phyloP scores from a whole-genome alignment of 1,140 invertebrate genomes.

The Myzus persicae region DNA sequence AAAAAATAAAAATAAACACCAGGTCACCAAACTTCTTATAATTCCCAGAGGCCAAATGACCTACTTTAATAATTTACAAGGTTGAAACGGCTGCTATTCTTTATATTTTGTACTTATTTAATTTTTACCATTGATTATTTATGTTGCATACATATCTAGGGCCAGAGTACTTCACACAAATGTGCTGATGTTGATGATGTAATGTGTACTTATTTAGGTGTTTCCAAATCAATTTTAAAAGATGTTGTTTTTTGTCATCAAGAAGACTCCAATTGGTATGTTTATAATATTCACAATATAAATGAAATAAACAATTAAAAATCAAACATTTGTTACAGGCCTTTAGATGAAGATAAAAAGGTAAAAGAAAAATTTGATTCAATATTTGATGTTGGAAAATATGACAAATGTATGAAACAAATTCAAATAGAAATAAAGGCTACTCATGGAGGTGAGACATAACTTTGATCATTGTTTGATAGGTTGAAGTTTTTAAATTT shows the following conservation, averaged over 20 bases:
- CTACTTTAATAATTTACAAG: no score
- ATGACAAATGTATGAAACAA: conserved; percentile 89
- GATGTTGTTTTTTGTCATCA: conserved; percentile 99
- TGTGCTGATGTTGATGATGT: conserved; percentile 78
- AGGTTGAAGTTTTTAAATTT: neutral
- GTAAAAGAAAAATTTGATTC: conserved; percentile 97
- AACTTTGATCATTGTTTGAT: neutral
- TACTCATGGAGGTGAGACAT: neutral
- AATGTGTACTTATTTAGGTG: conserved; percentile 76
- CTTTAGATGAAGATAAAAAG: conserved; percentile 90
- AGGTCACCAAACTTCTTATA: no score
- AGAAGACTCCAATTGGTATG: conserved; percentile 91
- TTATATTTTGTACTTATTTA: no score
- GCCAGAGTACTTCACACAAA: conserved; percentile 62
- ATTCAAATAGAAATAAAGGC: conserved; percentile 66
- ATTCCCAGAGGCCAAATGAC: no score
- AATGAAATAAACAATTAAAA: neutral
- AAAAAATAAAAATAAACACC: no score
- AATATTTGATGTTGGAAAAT: conserved; percentile 94
- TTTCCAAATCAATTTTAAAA: conserved; percentile 93
- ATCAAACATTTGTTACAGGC: conserved; percentile 68
- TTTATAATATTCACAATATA: conserved; percentile 19
- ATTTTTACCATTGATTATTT: conserved; percentile 4
- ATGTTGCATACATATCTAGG: neutral
- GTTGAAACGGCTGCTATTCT: no score